Evolutionary conservation across 2,888 invertebrate genomes (phyloP).

Genomic region (Macropis europaea): DNA sequence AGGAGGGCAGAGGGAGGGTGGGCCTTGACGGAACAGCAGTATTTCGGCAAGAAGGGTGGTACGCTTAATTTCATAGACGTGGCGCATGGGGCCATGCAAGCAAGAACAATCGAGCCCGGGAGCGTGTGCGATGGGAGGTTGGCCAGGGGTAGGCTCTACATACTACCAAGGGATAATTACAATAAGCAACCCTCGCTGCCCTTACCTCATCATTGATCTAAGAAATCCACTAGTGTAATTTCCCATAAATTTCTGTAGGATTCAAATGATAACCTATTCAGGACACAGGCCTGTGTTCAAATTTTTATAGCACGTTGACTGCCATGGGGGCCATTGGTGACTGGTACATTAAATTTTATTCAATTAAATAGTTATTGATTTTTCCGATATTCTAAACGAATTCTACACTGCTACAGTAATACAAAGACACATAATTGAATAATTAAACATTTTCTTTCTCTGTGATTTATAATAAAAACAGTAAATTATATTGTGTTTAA

Average conservation of each 20-base stretch:
- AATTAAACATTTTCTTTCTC: too few species aligned
- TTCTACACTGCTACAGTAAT: too few species aligned
- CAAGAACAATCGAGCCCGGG: slow-evolving; percentile 73
- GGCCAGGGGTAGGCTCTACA: slow-evolving; percentile 61
- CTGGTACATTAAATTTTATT: too few species aligned
- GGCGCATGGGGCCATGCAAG: slow-evolving; percentile 67
- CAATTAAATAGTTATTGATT: not conserved
- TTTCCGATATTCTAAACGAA: not conserved
- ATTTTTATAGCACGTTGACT: too few species aligned
- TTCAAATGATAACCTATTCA: not conserved
- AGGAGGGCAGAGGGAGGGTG: slow-evolving; percentile 13
- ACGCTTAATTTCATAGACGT: slow-evolving; percentile 75
- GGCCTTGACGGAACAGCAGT: slow-evolving; percentile 62
- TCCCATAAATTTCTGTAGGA: slow-evolving; percentile 32
- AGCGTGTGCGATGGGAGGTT: slow-evolving; percentile 70
- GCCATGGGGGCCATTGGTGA: too few species aligned
- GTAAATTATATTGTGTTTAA: too few species aligned
- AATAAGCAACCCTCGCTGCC: slow-evolving; percentile 71
- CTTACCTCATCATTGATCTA: slow-evolving; percentile 62
- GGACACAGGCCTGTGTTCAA: too few species aligned
- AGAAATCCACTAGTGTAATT: slow-evolving; percentile 68
- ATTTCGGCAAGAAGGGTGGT: slow-evolving; percentile 67
- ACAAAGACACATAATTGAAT: too few species aligned
- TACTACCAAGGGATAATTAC: slow-evolving; percentile 74
- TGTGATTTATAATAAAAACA: too few species aligned